A percentile compares a stretch with the other conserved stretches of the same genome.
Evolutionary conservation across 2,797 vertebrate genomes (phyloP).

Genomic region (Darevskia mixta): DNA sequence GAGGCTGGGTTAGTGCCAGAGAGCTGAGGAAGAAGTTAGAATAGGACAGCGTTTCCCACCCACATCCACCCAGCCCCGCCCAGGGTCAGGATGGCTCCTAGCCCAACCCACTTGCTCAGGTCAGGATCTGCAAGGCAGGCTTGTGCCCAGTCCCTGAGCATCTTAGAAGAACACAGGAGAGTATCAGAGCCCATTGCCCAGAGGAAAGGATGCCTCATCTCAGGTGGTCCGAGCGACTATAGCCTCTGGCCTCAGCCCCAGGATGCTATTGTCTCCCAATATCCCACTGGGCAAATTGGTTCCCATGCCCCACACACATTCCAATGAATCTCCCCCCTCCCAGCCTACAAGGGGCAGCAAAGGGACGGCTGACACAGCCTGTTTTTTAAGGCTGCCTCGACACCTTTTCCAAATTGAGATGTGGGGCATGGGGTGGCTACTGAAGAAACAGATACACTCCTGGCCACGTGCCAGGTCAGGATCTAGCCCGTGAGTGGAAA

Average conservation of each 20-base stretch:
- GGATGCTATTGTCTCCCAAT: neutral
- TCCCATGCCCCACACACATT: neutral
- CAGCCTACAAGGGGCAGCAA: neutral
- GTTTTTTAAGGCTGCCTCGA: neutral
- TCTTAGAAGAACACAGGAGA: neutral
- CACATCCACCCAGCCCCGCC: conserved; percentile 8
- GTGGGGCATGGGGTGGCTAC: neutral
- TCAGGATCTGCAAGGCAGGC: neutral
- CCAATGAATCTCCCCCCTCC: neutral
- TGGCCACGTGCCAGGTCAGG: neutral
- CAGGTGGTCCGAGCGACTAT: neutral
- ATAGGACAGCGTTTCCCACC: conserved; percentile 36
- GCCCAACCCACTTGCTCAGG: neutral
- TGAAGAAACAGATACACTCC: neutral
- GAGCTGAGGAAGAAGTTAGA: conserved; percentile 63
- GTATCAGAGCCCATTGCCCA: neutral
- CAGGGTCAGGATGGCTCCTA: neutral
- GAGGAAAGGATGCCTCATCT: neutral
- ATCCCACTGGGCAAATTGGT: no score
- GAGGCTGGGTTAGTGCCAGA: conserved; percentile 77
- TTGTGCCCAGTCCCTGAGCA: neutral
- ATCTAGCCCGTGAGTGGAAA: neutral
- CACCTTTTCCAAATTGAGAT: neutral
- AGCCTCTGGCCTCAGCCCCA: neutral
- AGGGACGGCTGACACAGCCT: neutral